These are phyloP conservation scores for Pyrochroa serraticornis DNA, from an alignment of 2,888 invertebrate species.

Conservation along the genomic window DNA sequence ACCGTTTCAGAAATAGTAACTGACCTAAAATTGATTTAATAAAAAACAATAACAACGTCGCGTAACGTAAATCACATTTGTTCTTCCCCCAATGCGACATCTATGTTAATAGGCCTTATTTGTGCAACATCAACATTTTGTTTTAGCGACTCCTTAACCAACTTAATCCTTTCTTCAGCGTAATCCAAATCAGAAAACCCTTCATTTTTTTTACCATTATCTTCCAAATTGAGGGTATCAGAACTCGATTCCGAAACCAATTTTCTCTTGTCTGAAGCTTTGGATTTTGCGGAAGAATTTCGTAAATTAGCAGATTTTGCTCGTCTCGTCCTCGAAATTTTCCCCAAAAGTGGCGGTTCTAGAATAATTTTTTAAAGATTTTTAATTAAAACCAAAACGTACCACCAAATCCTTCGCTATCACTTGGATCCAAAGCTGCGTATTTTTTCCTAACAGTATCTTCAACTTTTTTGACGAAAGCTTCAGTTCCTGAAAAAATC, in stretches of 20 bases:
- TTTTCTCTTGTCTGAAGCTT: constrained; percentile 49
- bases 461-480: constrained; percentile 54
- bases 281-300: constrained; percentile 49
- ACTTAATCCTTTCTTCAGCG: constrained; percentile 49
- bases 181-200: constrained; percentile 44
- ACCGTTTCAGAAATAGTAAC: constrained; percentile 37
- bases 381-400: constrained; percentile 5
- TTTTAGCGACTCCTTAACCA: constrained; percentile 48
- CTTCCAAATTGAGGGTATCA: constrained; percentile 40
- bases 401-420: constrained; percentile 69
- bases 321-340: constrained; percentile 69
- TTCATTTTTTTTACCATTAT: constrained; percentile 19
- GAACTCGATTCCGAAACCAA: constrained; percentile 53
- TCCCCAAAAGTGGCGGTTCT: constrained; percentile 71
- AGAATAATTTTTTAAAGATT: constrained; percentile 28
- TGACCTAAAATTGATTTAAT: constrained; percentile 31
- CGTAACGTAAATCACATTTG: constrained; percentile 40
- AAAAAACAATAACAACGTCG: constrained; percentile 1
- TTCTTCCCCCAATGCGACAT: constrained; percentile 47
- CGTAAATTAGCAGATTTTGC: constrained; percentile 67
- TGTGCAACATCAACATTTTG: constrained; percentile 36
- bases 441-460: constrained; percentile 53
- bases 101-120: constrained; percentile 51
- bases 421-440: constrained; percentile 64
- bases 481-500: constrained; percentile 55